These are phyloP conservation scores for Leucopternis melanops DNA, from an alignment of 2,113 vertebrate genomes.

Conservation along the genomic window DNA sequence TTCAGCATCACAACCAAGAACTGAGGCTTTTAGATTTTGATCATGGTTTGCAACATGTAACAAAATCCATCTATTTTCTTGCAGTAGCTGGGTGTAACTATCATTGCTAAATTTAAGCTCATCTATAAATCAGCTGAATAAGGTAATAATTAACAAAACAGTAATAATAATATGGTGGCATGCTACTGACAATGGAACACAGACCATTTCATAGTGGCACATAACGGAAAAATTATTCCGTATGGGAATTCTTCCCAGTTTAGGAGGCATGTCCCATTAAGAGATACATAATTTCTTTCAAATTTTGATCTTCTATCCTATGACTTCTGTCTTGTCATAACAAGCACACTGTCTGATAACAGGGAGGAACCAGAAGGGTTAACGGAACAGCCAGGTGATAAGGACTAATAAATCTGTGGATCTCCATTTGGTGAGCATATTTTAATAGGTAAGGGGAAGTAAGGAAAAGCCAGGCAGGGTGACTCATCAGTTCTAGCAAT, in stretches of 20 bases:
- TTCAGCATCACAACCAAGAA: not conserved
- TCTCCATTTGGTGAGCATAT: slow-evolving; percentile 57
- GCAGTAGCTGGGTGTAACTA: not conserved
- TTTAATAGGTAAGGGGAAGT: slow-evolving; percentile 65
- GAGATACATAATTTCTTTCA: not conserved
- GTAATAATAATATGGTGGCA: not conserved
- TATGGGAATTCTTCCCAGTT: not conserved
- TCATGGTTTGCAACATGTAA: not conserved
- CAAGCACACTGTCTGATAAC: not conserved
- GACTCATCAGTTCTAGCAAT: slow-evolving; percentile 71
- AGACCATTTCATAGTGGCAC: not conserved
- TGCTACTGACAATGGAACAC: not conserved
- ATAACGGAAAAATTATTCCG: not conserved
- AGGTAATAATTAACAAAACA: not conserved
- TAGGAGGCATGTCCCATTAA: not conserved
- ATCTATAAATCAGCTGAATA: not conserved
- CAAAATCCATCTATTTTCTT: not conserved
- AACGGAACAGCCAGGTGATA: slow-evolving; percentile 33
- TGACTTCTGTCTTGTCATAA: not conserved
- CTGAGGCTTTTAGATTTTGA: not conserved
- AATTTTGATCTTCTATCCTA: not conserved
- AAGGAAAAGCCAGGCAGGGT: slow-evolving; percentile 64
- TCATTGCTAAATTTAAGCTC: not conserved
- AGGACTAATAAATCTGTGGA: slow-evolving; percentile 57
- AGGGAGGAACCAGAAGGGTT: slow-evolving; percentile 38